phyloP scores from a whole-genome alignment of 2,113 vertebrate species.

The Prinia subflava region DNA sequence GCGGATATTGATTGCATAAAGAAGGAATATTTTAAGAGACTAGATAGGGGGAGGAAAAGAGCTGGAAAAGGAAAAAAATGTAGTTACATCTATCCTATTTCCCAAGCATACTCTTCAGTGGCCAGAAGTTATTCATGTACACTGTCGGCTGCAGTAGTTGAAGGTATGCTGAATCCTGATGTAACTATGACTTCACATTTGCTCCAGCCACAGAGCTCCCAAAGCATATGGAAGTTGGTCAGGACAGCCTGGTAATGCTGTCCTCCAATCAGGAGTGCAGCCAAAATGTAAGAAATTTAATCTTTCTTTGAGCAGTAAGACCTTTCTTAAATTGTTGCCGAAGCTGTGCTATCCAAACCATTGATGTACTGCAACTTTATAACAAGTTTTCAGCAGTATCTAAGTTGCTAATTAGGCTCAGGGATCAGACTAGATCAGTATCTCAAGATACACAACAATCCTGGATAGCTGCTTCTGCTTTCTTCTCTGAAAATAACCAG shows the following conservation, averaged over 20 bases:
- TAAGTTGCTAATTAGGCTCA: neutral
- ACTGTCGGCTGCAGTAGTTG: neutral
- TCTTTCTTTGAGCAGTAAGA: neutral
- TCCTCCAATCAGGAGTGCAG: neutral
- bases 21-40: conserved; percentile 38
- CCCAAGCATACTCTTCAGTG: neutral
- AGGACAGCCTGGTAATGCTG: neutral
- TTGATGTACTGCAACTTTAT: neutral
- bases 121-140: neutral
- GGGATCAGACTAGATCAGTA: neutral
- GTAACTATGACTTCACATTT: neutral
- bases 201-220: neutral
- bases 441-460: neutral
- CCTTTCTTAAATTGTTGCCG: neutral
- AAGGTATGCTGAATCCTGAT: neutral
- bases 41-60: neutral
- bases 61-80: neutral
- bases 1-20: neutral
- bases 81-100: conserved; percentile 7
- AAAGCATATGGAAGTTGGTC: neutral
- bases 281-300: neutral
- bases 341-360: neutral
- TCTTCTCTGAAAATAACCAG: neutral
- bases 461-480: neutral
- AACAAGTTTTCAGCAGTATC: neutral